Conservation (phyloP, 2,888 invertebrate genomes). For the Xylocampa areola region DNA sequence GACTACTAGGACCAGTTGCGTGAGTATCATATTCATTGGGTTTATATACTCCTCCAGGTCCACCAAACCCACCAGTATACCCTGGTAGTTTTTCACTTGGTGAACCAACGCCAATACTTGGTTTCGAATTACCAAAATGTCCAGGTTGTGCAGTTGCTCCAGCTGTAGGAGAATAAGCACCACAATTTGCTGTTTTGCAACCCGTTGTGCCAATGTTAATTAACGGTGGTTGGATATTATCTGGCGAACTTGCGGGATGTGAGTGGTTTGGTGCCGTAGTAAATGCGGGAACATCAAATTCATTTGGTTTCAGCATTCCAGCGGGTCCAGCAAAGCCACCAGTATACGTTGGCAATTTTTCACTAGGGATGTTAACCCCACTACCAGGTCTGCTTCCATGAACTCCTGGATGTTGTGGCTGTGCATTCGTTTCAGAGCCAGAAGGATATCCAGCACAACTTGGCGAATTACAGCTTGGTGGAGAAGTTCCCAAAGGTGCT, state of each 20-base stretch:
- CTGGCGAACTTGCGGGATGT: conserved; percentile 35
- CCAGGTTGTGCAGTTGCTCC: conserved; percentile 36
- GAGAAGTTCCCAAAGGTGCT: conserved; percentile 18
- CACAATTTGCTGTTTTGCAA: conserved; percentile 49
- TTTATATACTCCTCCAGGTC: conserved; percentile 70
- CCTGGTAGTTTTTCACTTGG: conserved; percentile 53
- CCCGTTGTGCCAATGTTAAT: conserved; percentile 16
- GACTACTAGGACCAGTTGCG: conserved; percentile 14
- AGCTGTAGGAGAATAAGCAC: conserved; percentile 29
- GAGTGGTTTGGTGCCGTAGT: conserved; percentile 32
- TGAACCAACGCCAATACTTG: conserved; percentile 11
- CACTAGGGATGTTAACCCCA: conserved; percentile 1
- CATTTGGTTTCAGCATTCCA: conserved; percentile 59
- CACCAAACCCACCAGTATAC: conserved; percentile 73
- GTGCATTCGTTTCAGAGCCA: conserved; percentile 12
- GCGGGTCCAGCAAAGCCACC: conserved; percentile 73
- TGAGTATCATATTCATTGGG: conserved; percentile 39
- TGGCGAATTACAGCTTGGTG: conserved; percentile 45
- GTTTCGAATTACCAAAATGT: conserved; percentile 41
- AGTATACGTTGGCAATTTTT: conserved; percentile 62
- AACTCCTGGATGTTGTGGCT: conserved; percentile 14
- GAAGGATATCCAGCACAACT: conserved; percentile 35
- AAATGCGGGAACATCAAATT: conserved; percentile 31
- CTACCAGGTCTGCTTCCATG: conserved; percentile 15
- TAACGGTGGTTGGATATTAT: conserved; percentile 37